Evolutionary conservation across 2,888 invertebrate species (phyloP), one percentile per base, ranked within the genome.

Genomic region (Eristalis tenax): DNA sequence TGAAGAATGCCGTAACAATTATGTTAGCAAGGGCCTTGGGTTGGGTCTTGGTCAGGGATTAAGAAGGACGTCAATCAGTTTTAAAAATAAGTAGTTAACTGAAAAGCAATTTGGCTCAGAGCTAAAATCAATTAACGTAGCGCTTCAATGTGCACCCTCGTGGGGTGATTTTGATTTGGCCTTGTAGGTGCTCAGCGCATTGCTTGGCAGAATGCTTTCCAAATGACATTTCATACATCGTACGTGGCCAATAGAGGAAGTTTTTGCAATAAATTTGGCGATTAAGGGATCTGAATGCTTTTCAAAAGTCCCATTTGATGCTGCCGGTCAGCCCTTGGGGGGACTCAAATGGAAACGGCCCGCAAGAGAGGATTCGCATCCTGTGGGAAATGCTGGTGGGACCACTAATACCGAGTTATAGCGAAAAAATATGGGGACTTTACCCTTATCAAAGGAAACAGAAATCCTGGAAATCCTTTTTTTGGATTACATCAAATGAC

Each of bases 11-110:
- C 23, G 50, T 28, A 64, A 66, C 66, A 78, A 74, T 71, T 74
- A 78, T 74, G 59, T 65, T 59, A 77, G 76, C 78, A 65, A 40
- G 23, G 35, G 65, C 61, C 73, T 61, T 68, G 56, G 38, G 68
- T 56, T 23, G 75, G 40, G 68, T 35, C n/a, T 50, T n/a, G 32
- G 50, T 4, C 38, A 32, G 64, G 59, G 70, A 79, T 43, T 56
- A 28, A 26, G 32, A 56, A n/a, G n/a, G 70, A 35, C 43, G 73
- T 69, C 64, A 73, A 65, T 32, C 32, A 6, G 13, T 40, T 56
- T 65, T 57, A 56, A 65, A 38, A 38, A 63, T 61, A 26, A 26
- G 26, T 3, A n/a, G 50, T 68, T 69, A 59, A 69, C 63, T 63
- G n/a, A 38, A 32, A 57, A 65, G 6, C 57, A 18, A 11, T 43